Conservation (phyloP, 1,140 invertebrate genomes). For the Halesus radiatus region DNA sequence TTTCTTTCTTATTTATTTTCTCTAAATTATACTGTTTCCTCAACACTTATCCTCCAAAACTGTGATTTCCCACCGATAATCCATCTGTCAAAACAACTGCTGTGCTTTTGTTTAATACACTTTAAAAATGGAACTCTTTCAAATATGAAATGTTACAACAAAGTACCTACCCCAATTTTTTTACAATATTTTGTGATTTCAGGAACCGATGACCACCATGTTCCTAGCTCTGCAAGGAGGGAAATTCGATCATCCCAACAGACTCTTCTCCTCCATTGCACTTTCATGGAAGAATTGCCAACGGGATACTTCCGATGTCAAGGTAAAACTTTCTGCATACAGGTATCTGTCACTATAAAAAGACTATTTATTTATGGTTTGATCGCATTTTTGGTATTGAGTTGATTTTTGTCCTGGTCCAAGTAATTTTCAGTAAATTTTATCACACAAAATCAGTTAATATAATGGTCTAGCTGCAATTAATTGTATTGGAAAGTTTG, state of each 20-base stretch:
- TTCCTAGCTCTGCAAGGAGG: conserved; percentile 98
- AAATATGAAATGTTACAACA: not conserved
- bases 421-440: no score
- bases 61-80: not conserved
- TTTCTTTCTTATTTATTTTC: no score
- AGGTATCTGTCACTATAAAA: no score
- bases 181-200: conserved; percentile 54
- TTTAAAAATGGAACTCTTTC: not conserved
- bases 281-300: conserved; percentile 99
- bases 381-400: no score
- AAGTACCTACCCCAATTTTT: conserved; percentile 22
- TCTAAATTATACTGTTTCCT: no score
- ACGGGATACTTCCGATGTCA: conserved; percentile 97
- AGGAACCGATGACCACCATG: conserved; percentile 99
- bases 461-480: no score
- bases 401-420: no score
- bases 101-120: not conserved
- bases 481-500: no score
- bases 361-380: no score
- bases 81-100: not conserved
- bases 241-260: conserved; percentile 98
- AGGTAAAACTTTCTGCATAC: conserved; percentile 73
- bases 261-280: conserved; percentile 94
- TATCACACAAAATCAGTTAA: no score
- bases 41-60: no score